Evolutionary conservation across 2,888 invertebrate genomes (phyloP).

Genomic region (Nemotelus nigrinus): DNA sequence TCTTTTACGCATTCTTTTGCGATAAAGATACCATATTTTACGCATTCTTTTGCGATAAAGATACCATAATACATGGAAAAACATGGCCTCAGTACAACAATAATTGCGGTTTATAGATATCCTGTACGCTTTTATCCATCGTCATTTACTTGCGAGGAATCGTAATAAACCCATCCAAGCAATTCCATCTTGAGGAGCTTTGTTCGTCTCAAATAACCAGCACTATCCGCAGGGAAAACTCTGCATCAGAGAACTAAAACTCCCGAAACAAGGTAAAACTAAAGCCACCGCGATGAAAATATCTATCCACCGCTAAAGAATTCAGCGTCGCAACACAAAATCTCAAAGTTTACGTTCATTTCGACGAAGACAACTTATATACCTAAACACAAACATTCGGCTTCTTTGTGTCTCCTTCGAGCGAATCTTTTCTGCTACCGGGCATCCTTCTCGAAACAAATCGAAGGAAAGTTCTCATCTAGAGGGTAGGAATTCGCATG

Average conservation of each 20-base stretch:
- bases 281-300: not conserved
- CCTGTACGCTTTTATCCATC: not conserved
- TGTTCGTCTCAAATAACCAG: too few species aligned
- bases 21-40: too few species aligned
- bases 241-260: not conserved
- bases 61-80: too few species aligned
- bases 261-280: not conserved
- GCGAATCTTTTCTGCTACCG: not conserved
- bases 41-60: too few species aligned
- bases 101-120: constrained; percentile 12
- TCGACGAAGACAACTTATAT: too few species aligned
- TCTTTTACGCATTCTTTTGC: too few species aligned
- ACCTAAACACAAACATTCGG: not conserved
- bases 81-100: not conserved
- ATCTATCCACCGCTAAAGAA: not conserved
- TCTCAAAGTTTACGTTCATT: too few species aligned
- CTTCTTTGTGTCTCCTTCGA: not conserved
- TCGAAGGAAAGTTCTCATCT: not conserved
- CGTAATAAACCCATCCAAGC: not conserved
- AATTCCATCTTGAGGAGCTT: not conserved
- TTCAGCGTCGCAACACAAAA: not conserved
- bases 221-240: not conserved
- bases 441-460: too few species aligned
- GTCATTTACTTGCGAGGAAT: too few species aligned
- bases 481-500: not conserved